phyloP scores from a whole-genome alignment of 2,797 vertebrate genomes.

The Eremophila alpestris region DNA sequence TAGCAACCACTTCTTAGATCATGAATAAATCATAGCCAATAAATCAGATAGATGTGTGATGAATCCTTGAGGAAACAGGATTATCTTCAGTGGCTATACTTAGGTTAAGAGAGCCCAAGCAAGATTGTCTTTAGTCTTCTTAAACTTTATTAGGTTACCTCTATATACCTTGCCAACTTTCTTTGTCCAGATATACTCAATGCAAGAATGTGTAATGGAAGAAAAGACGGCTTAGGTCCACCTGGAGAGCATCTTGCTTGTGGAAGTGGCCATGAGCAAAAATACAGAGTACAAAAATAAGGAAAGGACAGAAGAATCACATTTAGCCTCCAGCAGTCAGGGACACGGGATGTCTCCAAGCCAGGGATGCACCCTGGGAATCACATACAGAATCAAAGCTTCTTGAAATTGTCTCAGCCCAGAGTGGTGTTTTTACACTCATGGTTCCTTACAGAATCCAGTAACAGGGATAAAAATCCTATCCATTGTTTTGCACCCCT shows the following conservation, averaged over 20 bases:
- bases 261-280: background rate
- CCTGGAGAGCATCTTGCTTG: background rate
- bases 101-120: background rate
- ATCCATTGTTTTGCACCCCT: rapidly evolving
- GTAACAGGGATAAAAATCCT: background rate
- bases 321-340: background rate
- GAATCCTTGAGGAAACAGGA: background rate
- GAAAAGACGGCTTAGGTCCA: background rate
- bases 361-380: background rate
- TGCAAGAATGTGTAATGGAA: background rate
- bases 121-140: background rate
- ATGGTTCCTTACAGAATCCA: background rate
- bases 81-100: background rate
- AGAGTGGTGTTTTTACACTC: background rate
- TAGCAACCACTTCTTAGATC: background rate
- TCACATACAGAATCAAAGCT: background rate
- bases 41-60: background rate
- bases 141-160: background rate
- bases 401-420: rapidly evolving
- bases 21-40: background rate
- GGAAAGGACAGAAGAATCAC: background rate
- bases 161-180: background rate
- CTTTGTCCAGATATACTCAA: background rate
- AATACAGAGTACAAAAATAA: background rate
- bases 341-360: rapidly evolving